Percentiles rank a stretch among this genome's conserved stretches.
These are phyloP conservation scores for Pandion haliaetus DNA, from an alignment of 2,113 vertebrate genomes.

Conservation along the genomic window DNA sequence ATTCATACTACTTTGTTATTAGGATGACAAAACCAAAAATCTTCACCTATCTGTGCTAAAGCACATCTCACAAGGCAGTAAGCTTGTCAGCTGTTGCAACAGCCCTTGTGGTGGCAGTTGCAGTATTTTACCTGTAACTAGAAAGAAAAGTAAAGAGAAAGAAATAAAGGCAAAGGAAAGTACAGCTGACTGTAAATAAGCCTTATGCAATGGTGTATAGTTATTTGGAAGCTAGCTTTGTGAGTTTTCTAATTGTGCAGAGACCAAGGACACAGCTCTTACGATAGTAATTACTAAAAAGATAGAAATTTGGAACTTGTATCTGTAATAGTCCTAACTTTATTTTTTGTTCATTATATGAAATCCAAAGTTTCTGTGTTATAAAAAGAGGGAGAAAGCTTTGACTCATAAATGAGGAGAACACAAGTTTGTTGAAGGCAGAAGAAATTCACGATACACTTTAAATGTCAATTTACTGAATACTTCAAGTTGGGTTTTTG, in stretches of 20 bases:
- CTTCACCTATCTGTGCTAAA: not conserved
- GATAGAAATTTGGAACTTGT: not conserved
- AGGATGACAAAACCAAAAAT: not conserved
- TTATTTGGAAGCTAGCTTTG: not conserved
- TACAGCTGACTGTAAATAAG: not conserved
- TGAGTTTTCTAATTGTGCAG: not conserved
- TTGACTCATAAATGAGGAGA: not conserved
- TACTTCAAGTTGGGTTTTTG: not conserved
- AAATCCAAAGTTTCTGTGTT: not conserved
- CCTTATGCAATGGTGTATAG: not conserved
- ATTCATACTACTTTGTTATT: not conserved
- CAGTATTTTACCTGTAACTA: not conserved
- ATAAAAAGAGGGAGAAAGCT: not conserved
- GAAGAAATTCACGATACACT: not conserved
- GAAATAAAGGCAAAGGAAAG: not conserved
- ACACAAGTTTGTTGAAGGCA: not conserved
- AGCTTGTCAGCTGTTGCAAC: not conserved
- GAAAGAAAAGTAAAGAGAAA: not conserved
- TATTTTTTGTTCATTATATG: not conserved
- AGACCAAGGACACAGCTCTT: not conserved
- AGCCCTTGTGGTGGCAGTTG: not conserved
- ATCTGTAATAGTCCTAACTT: not conserved
- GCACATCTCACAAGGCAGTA: not conserved
- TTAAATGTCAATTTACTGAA: not conserved
- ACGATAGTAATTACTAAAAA: not conserved